Conservation (phyloP, 2,888 invertebrate genomes). For the Troilus luridus region DNA sequence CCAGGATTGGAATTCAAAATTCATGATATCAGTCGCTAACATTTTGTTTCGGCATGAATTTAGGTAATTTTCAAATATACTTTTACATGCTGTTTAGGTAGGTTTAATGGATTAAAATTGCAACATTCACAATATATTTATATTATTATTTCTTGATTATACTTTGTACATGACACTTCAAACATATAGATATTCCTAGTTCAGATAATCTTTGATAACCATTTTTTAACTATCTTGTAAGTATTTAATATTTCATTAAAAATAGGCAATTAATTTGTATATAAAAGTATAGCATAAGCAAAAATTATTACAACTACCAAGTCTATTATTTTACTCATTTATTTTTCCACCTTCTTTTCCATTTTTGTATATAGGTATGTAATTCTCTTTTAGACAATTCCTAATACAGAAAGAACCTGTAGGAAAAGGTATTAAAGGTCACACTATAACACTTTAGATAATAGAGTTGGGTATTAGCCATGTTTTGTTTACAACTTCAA, state of each 20-base stretch:
- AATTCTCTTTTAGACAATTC: background rate
- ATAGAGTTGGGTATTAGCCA: background rate
- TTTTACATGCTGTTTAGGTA: no score
- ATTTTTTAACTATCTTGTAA: background rate
- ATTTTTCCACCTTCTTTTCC: no score
- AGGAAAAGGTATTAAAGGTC: background rate
- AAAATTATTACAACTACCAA: background rate
- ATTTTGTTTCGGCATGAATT: no score
- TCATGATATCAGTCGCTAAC: no score
- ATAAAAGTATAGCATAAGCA: background rate
- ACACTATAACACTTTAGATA: constrained; percentile 24
- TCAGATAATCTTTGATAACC: background rate
- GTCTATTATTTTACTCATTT: background rate
- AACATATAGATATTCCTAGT: background rate
- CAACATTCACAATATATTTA: no score
- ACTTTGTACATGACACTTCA: background rate
- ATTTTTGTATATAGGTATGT: no score
- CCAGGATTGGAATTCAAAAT: no score
- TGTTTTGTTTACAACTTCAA: background rate
- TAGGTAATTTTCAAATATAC: no score
- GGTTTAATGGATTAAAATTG: no score
- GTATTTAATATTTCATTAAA: no score
- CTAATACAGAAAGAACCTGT: background rate
- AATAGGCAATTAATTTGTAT: background rate
- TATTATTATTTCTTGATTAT: background rate